Conservation (phyloP, 1,140 invertebrate genomes). For the honey bee (Apis mellifera) region Amel_HAv3.1 CM009936.2:9436501-9437000, state of each 20-base stretch:
- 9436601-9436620: slow-evolving; percentile 40
- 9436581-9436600: slow-evolving; percentile 53
- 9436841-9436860: slow-evolving; percentile 1
- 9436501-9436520: slow-evolving; percentile 23
- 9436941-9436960: background rate
- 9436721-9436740: background rate
- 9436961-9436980: no score
- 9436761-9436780: background rate
- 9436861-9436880: slow-evolving; percentile 5
- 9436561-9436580: slow-evolving; percentile 33
- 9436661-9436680: background rate
- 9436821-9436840: slow-evolving; percentile 15
- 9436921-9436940: background rate
- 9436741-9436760: background rate
- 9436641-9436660: background rate
- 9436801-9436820: background rate
- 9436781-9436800: background rate
- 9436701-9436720: background rate
- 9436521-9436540: slow-evolving; percentile 54
- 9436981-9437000: no score
- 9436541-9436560: slow-evolving; percentile 39
- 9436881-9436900: background rate
- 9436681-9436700: background rate
- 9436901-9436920: background rate
- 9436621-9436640: slow-evolving; percentile 34